Conservation (phyloP, 2,113 vertebrate genomes). For the Phaethon lepturus region DNA sequence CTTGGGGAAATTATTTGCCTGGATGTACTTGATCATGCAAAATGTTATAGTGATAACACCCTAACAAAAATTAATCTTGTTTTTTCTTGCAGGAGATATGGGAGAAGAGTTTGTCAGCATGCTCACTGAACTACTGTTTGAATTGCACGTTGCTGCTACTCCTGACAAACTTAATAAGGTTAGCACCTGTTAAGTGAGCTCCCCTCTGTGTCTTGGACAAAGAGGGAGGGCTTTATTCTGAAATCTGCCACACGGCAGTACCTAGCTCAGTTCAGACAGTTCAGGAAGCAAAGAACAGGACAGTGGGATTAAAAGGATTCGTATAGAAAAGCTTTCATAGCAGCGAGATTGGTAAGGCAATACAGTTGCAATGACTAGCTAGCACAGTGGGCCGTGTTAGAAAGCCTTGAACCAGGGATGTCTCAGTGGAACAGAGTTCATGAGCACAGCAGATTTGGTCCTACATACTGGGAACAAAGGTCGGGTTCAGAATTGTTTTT, state of each 20-base stretch:
- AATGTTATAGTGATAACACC: not conserved
- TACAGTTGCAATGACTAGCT: not conserved
- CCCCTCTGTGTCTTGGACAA: not conserved
- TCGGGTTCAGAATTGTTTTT: not conserved
- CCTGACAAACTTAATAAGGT: constrained; percentile 99
- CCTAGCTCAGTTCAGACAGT: not conserved
- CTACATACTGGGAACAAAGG: not conserved
- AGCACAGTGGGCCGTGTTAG: not conserved
- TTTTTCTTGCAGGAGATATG: constrained; percentile 76
- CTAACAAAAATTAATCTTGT: not conserved
- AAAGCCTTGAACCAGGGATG: not conserved
- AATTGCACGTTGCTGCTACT: constrained; percentile 94
- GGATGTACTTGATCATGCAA: not conserved
- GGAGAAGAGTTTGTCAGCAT: constrained; percentile 90
- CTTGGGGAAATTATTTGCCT: not conserved
- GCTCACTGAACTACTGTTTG: constrained; percentile 95
- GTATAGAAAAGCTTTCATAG: not conserved
- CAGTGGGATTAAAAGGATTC: not conserved
- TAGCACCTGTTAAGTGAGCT: not conserved
- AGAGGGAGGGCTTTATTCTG: not conserved
- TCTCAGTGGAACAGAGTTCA: not conserved
- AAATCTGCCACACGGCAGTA: not conserved
- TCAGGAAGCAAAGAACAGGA: not conserved
- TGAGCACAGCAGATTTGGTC: not conserved
- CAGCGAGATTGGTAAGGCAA: not conserved